Evolutionary conservation across 1,140 invertebrate species (phyloP).

Genomic region (Megalopta genalis): DNA sequence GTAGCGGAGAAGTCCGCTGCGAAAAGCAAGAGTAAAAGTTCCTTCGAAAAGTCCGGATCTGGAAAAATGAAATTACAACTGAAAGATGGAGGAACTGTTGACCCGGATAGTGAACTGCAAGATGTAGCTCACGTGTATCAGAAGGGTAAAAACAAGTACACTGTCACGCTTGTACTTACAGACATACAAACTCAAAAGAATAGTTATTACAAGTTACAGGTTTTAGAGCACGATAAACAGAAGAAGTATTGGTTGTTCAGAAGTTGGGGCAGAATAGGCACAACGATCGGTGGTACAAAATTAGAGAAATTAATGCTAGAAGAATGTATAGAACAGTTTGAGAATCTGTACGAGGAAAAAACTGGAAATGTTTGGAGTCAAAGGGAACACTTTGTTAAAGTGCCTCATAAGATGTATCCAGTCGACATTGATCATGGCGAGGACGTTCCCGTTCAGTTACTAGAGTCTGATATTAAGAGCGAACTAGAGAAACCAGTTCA

Average conservation of each 20-base stretch:
- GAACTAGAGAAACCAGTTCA: slow-evolving; percentile 89
- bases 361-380: slow-evolving; percentile 90
- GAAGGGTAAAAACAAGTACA: slow-evolving; percentile 84
- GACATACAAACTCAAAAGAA: slow-evolving; percentile 94
- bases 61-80: slow-evolving; percentile 88
- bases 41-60: slow-evolving; percentile 84
- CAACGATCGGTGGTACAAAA: slow-evolving; percentile 92
- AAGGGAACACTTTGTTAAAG: slow-evolving; percentile 88
- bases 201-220: slow-evolving; percentile 97
- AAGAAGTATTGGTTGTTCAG: slow-evolving; percentile 91
- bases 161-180: slow-evolving; percentile 89
- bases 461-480: slow-evolving; percentile 81
- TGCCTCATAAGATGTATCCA: slow-evolving; percentile 91
- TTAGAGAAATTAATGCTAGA: slow-evolving; percentile 83
- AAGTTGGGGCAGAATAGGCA: slow-evolving; percentile 97
- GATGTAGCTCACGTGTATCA: slow-evolving; percentile 91
- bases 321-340: slow-evolving; percentile 85
- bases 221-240: slow-evolving; percentile 88
- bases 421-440: slow-evolving; percentile 94
- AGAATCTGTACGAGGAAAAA: slow-evolving; percentile 89
- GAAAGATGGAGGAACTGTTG: slow-evolving; percentile 93
- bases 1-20: slow-evolving; percentile 62
- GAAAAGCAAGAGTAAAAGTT: slow-evolving; percentile 82
- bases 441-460: slow-evolving; percentile 66
- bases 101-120: slow-evolving; percentile 92